Evolutionary conservation across 2,888 invertebrate species (phyloP).

Genomic region (Crematogaster levior): DNA sequence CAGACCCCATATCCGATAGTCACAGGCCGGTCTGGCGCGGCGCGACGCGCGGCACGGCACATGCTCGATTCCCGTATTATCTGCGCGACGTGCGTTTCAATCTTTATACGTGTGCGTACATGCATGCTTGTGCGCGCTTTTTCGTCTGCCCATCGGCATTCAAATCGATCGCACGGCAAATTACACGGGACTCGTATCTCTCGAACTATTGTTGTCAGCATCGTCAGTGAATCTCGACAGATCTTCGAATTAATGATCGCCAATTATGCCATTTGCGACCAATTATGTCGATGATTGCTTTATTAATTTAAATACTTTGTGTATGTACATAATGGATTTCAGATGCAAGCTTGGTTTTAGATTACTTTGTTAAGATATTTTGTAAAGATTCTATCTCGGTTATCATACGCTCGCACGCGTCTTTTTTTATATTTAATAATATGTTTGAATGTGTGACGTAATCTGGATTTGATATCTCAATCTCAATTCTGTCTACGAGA

Average conservation of each 20-base stretch:
- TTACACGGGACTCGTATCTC: conserved; percentile 43
- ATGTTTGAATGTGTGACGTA: conserved; percentile 3
- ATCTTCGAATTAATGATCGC: conserved; percentile 49
- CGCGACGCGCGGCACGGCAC: conserved; percentile 15
- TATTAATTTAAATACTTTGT: not conserved
- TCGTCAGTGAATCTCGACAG: conserved; percentile 53
- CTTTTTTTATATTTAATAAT: not conserved
- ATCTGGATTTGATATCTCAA: conserved; percentile 22
- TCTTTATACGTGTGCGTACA: not conserved
- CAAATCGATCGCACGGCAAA: conserved; percentile 50
- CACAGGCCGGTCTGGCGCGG: not conserved
- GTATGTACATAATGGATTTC: too few species aligned
- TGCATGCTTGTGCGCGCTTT: not conserved
- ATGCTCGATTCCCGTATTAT: conserved; percentile 51
- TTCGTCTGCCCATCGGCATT: conserved; percentile 43
- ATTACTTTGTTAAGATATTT: not conserved
- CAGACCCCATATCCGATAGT: conserved; percentile 52
- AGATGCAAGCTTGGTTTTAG: not conserved
- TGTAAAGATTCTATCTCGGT: not conserved
- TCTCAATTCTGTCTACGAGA: conserved; percentile 11
- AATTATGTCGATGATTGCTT: conserved; percentile 37
- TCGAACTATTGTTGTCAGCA: conserved; percentile 43
- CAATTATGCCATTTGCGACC: conserved; percentile 40
- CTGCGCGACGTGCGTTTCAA: conserved; percentile 38
- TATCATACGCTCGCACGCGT: too few species aligned